Evolutionary conservation across 1,140 invertebrate species (phyloP), one percentile per base, ranked within the genome.

Genomic region (Cylas formicarius): DNA sequence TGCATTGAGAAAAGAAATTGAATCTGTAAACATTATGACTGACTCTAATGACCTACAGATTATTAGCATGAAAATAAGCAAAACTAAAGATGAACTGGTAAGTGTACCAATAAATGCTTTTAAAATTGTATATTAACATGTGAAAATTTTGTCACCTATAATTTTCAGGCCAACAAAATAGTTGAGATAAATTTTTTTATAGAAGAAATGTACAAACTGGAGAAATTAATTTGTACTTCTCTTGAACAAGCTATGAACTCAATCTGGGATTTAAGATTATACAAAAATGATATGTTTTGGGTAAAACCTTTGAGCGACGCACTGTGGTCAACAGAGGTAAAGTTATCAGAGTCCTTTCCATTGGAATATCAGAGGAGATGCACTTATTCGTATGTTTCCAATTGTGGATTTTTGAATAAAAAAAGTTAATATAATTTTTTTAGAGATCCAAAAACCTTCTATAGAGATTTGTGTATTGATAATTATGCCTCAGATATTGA

Each of bases 361-460:
- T 18, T 53, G 5, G 51, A 53, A 35, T 53, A 34, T 44, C 44
- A 42, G 10, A 44, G 47, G 29, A 34, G 32, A 24, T 44, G 36
- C 37, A 31, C 26, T 8, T 23, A 35, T 27, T 37, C 14, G 50
- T 44, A 33, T 14, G 11, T 14, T 9, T 36, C 9, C 3, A 40
- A 29, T 10, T 10, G 22, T 16, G 35, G 37, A 11, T 18, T 41
- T 7, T 41, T 19, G 16, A 36, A 19, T 10, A 18, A 36, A 35
- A 35, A 18, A 35, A 35, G 9, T 26, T 17, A 21, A 14, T 23
- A 19, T 35, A 14, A 28, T 34, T 35, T 28, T 51, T 51, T 23
- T 22, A 51, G 49, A 8, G 19, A 42, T 17, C 10, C 19, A 2
- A 42, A 31, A 9, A 31, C 33, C 3, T 42, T 27, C 27, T 47